phyloP scores from a whole-genome alignment of 1,140 invertebrate species.

The Holotrichia oblita region DNA sequence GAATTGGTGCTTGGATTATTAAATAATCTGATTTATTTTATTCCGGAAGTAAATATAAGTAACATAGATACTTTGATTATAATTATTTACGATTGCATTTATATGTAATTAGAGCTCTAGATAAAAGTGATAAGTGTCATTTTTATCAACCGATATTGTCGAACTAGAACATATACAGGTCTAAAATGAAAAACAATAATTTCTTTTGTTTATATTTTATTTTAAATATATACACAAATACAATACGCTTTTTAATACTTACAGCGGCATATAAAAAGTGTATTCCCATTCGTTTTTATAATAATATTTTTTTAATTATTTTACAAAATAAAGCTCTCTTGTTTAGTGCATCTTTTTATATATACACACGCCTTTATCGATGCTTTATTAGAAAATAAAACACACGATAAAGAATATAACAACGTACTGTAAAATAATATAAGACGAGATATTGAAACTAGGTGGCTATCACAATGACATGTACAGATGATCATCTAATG shows the following conservation, averaged over 20 bases:
- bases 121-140: no score
- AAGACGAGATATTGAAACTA: constrained; percentile 12
- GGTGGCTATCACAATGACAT: constrained; percentile 19
- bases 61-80: neutral
- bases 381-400: neutral
- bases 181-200: neutral
- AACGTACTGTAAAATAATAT: neutral
- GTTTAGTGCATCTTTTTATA: constrained; percentile 17
- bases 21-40: neutral
- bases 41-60: neutral
- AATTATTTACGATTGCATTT: neutral
- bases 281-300: neutral
- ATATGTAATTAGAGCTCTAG: no score
- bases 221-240: constrained; percentile 18
- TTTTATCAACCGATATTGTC: no score
- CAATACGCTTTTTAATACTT: constrained; percentile 18
- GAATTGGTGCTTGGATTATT: neutral
- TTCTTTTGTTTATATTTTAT: constrained; percentile 15
- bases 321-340: constrained; percentile 18
- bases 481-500: constrained; percentile 3
- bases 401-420: neutral
- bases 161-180: no score
- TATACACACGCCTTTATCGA: neutral
- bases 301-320: constrained; percentile 11
- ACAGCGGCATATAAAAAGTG: constrained; percentile 12